Base-by-base conservation (phyloP, 2,113 vertebrate species). In the Periophthalmodon schlosseri region DNA sequence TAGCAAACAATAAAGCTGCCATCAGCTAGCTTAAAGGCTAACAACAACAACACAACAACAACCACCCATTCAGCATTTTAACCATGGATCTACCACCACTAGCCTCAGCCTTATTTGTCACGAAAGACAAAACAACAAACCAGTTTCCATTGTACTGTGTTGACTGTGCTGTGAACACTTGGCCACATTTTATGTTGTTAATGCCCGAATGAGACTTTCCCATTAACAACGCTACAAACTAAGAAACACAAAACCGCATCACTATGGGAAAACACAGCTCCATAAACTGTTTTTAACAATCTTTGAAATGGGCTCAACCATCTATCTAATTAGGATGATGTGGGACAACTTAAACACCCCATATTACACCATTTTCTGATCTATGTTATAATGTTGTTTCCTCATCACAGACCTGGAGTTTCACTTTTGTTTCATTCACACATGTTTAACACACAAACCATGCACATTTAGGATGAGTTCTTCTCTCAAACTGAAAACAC, bases 1-100 rank as follows among this genome's bases (percentile, higher is more conserved):
- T 13, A 39, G 11, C 23, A 33, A 33, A 44, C 73, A 58, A 69
- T 68, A 63, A 47, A 15, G 46, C 39, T 64, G 8, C 60, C 58
- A 83, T 69, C 3, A 21, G 28, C 60, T 39, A 44, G 39, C 39
- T 44, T 11, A 50, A 11, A 16, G 34, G 80, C 83, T 83, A 84
- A 33, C 10, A 64, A 28, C 28, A 28, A 28, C 1, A 28, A 16
- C 79, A 16, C 79, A 74, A 28, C 9, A 52, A 15, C 79, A 74
- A 64, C 74, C 58, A 18, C 3, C 56, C 1, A 4, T 18, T 44
- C 0, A 36, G 28, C 28, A 60, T 73, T 8, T 61, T 65, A 54
- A 10, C 39, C 39, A 44, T 44, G 39, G 36, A 44, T 44, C 39
- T 2, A 44, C 58, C 9, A 69, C n/a, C 1, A 1, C 47, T 8